Evolutionary conservation across 2,113 vertebrate species (phyloP), one percentile per base, ranked within the genome.

Genomic region (Lasiurus borealis): DNA sequence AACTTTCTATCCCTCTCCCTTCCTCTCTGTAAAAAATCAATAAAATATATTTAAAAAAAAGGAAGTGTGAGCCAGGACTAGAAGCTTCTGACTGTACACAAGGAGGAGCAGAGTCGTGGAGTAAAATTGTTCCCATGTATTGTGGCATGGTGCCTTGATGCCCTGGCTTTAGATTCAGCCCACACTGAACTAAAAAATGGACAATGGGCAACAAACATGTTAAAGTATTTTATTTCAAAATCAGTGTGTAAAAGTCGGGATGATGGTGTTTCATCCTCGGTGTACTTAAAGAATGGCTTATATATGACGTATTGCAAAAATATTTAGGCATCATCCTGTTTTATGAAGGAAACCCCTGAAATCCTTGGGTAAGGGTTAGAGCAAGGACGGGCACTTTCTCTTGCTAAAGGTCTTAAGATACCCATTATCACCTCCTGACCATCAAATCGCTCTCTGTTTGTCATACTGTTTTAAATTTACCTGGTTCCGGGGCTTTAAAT

Each of bases 401-500:
- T 98, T 95, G 92, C 96, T 94, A 97, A 97, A 98, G 97, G 94
- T 97, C 97, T 98, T 98, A 98, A 98, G 92, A 95, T 98, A 98
- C 98, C 96, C 94, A 96, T 98, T 98, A 98, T 98, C 98, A 98
- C 98, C 97, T 93, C 84, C 96, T 98, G 98, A 98, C 97, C 97
- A 97, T 98, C 97, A 98, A 98, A 98, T 98, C 97, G 98, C 90
- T 98, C 90, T 98, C 97, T 97, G 97, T 98, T 98, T 98, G 98
- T 98, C 98, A 98, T 95, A 97, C 83, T 87, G 86, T 97, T 98
- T 97, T 98, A 98, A 98, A 98, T 98, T 98, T 98, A 98, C 97
- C 97, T 54, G 93, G 88, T 97, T 97, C 72, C 91, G 97, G 96
- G 85, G 96, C 95, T 92, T 98, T 98, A 98, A 98, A 98, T 98